Evolutionary conservation across 2,888 invertebrate species (phyloP), one percentile per base, ranked within the genome.

Genomic region (Erannis defoliaria): DNA sequence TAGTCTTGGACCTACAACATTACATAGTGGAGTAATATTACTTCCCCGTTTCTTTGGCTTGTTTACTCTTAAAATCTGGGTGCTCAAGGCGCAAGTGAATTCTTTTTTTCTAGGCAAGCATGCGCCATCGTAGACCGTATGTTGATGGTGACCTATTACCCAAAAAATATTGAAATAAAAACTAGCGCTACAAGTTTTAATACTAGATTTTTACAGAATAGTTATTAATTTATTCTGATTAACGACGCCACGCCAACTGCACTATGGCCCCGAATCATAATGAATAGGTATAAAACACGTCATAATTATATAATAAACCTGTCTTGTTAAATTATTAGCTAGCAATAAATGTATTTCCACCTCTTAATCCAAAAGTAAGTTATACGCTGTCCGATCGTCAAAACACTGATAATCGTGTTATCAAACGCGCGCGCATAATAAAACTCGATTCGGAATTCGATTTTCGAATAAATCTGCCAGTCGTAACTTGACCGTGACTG

Each of bases 401-500:
- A 18, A 50, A 43, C 16, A 46, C 21, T 9, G 48, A 48, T 59
- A 53, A 55, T 49, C 45, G 31, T 62, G 40, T 71, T 72, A 76
- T 76, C 75, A 68, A 60, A 78, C 82, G 82, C 72, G 42, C 61
- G 72, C 82, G 82, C 84, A 80, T 63, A 57, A 55, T 53, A 59
- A 56, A 56, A 67, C 64, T 64, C 38, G 63, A 70, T 33, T 55
- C 49, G 14, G 64, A 71, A 71, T 76, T 71, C 75, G 70, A 77
- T 70, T 71, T 77, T 71, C 76, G 71, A 76, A 74, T 69, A 63
- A 68, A 66, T 62, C 43, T 29, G 48, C 58, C 85, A 90, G 75
- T 87, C 81, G 81, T 49, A 55, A 46, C 67, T 58, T 67, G 79
- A 67, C 75, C 77, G 78, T 70, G 80, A 80, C 67, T 64, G 72